These are phyloP conservation scores for Anthopleura xanthogrammica DNA, from an alignment of 92 coral and sea anemone species.

Conservation along the genomic window DNA sequence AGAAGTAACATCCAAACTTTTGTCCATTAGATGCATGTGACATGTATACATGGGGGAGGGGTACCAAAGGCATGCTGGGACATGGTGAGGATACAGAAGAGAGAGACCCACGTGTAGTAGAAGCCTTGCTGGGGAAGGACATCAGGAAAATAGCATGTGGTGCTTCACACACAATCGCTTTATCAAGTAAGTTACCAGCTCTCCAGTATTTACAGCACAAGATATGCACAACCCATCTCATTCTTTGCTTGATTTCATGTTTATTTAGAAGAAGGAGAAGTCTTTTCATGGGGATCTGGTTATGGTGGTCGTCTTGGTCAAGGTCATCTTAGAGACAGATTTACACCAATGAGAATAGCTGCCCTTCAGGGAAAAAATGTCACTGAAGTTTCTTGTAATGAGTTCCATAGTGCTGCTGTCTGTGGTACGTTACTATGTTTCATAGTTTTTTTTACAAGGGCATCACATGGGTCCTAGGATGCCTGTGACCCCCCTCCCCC, in stretches of 20 bases:
- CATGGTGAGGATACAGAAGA: constrained; percentile 98
- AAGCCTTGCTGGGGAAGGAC: constrained; percentile 79
- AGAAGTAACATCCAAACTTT: neutral
- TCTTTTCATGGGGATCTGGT: constrained; percentile 96
- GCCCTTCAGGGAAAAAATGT: constrained; percentile 68
- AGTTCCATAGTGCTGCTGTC: constrained; percentile 92
- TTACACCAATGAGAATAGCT: constrained; percentile 82
- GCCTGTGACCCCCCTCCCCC: too few relatives aligned
- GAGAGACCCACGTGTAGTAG: constrained; percentile 75
- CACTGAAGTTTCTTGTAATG: constrained; percentile 73
- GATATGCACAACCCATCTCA: neutral
- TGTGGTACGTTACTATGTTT: constrained; percentile 56
- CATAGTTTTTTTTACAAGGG: neutral
- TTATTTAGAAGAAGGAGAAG: constrained; percentile 71
- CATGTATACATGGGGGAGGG: constrained; percentile 94
- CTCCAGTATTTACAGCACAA: too few relatives aligned
- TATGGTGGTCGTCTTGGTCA: constrained; percentile 97
- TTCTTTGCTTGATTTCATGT: neutral
- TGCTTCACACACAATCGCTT: constrained; percentile 73
- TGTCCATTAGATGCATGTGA: constrained; percentile 71
- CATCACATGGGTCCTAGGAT: too few relatives aligned
- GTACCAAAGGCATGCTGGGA: constrained; percentile 92
- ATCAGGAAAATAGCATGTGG: constrained; percentile 73
- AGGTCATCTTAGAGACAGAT: constrained; percentile 91
- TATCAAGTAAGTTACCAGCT: constrained; percentile 56